A percentile compares a stretch with the other conserved stretches of the same genome.
Evolutionary conservation across 1,140 invertebrate species (phyloP).

Genomic region (Heliothis virescens): DNA sequence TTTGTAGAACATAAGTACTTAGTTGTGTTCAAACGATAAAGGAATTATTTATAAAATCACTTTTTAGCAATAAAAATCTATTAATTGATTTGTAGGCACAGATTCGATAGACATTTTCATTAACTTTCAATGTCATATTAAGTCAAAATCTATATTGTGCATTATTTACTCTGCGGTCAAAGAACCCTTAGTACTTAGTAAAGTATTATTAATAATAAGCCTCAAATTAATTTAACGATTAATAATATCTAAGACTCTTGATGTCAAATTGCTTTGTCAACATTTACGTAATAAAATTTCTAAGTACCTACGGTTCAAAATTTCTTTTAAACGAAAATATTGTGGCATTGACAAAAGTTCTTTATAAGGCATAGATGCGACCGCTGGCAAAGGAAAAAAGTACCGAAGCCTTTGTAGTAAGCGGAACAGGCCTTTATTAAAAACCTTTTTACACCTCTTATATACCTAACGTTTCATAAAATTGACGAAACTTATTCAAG

Average conservation of each 20-base stretch:
- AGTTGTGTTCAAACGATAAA: too few species aligned
- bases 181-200: background rate
- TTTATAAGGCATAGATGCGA: slow-evolving; percentile 51
- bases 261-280: slow-evolving; percentile 4
- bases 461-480: slow-evolving; percentile 44
- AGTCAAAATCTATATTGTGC: background rate
- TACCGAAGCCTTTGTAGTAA: slow-evolving; percentile 51
- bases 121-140: too few species aligned
- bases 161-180: background rate
- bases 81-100: too few species aligned
- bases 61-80: too few species aligned
- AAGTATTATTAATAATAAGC: background rate
- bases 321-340: slow-evolving; percentile 49
- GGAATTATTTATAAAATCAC: too few species aligned
- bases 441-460: slow-evolving; percentile 54
- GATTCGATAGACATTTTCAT: too few species aligned
- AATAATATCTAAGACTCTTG: background rate
- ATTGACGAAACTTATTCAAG: slow-evolving; percentile 46
- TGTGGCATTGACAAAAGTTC: slow-evolving; percentile 49
- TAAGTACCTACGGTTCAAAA: slow-evolving; percentile 12
- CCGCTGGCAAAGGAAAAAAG: slow-evolving; percentile 50
- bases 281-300: slow-evolving; percentile 22
- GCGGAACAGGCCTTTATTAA: slow-evolving; percentile 58
- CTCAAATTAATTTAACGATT: slow-evolving; percentile 2
- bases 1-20: too few species aligned